Evolutionary conservation across 2,888 invertebrate genomes (phyloP).

Genomic region (Parapristionchus giblindavisi): DNA sequence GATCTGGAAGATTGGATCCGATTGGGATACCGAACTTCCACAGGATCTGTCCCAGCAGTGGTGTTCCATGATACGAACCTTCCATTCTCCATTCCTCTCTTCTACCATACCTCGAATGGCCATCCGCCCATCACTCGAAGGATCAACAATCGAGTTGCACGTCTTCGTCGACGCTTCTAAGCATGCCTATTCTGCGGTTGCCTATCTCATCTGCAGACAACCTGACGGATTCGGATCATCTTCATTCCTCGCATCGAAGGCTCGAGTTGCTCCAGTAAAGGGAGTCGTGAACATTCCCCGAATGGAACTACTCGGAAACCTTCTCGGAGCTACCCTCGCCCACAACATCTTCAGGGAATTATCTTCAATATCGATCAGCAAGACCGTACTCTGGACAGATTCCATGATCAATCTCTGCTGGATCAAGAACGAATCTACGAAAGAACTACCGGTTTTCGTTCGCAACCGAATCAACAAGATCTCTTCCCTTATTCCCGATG

Average conservation of each 20-base stretch:
- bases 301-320: conserved; percentile 35
- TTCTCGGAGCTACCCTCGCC: conserved; percentile 35
- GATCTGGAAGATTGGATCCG: not conserved
- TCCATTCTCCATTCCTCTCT: not conserved
- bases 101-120: conserved; percentile 14
- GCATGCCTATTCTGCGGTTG: not conserved
- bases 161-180: conserved; percentile 31
- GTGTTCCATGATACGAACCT: not conserved
- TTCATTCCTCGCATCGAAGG: conserved; percentile 6
- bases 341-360: conserved; percentile 1
- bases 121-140: not conserved
- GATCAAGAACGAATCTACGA: not conserved
- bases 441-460: not conserved
- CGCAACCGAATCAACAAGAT: not conserved
- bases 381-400: conserved; percentile 42
- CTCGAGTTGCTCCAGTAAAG: conserved; percentile 13
- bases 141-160: conserved; percentile 32
- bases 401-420: conserved; percentile 23
- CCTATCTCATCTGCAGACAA: conserved; percentile 5
- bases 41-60: not conserved
- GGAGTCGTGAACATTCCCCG: conserved; percentile 31
- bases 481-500: not conserved
- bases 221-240: conserved; percentile 27
- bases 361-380: not conserved
- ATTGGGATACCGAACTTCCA: not conserved